phyloP scores from a whole-genome alignment of 1,140 invertebrate species.

The Leucophenga varia region DNA sequence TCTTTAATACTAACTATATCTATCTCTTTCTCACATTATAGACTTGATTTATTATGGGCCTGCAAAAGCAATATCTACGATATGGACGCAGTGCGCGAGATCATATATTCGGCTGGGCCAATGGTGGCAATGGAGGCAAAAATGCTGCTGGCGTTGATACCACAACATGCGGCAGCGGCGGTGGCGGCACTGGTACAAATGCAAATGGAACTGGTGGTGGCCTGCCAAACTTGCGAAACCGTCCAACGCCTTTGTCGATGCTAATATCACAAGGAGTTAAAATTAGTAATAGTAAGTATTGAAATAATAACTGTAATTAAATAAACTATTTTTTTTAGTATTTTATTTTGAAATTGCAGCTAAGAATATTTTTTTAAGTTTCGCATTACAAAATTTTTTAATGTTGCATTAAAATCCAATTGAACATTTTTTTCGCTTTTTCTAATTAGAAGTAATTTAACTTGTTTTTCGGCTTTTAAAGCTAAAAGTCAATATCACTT shows the following conservation, averaged over 20 bases:
- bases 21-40: constrained; percentile 21
- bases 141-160: constrained; percentile 33
- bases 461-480: no score
- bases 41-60: constrained; percentile 60
- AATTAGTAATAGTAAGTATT: constrained; percentile 71
- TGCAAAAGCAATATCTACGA: constrained; percentile 73
- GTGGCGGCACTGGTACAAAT: constrained; percentile 12
- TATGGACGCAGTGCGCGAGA: constrained; percentile 70
- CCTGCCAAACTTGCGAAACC: constrained; percentile 54
- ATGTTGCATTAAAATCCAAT: no score
- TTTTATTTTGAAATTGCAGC: neutral
- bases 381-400: no score
- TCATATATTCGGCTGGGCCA: constrained; percentile 65
- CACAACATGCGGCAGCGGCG: constrained; percentile 13
- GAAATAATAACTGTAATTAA: neutral
- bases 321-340: constrained; percentile 2
- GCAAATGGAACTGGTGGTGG: constrained; percentile 25
- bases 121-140: no score
- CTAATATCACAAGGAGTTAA: constrained; percentile 74
- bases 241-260: constrained; percentile 69
- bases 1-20: no score
- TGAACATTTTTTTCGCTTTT: no score
- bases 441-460: no score
- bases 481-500: constrained; percentile 48
- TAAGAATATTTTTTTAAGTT: constrained; percentile 23